Evolutionary conservation across 2,113 vertebrate genomes (phyloP).

Genomic region (Tragelaphus imberbis): DNA sequence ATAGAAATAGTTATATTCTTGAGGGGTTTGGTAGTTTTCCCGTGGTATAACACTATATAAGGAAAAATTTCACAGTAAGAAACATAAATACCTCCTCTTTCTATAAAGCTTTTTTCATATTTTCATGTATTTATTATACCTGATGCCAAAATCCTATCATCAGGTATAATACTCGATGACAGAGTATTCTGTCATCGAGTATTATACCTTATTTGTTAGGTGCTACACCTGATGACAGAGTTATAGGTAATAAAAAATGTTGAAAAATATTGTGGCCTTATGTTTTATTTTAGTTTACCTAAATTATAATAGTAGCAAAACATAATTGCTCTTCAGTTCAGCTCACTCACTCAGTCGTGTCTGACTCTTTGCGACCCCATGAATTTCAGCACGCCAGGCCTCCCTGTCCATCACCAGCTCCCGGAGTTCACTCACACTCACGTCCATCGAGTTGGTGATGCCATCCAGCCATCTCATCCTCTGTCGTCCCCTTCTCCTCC

Average conservation of each 20-base stretch:
- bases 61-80: neutral
- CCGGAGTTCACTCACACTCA: too few species aligned
- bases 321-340: neutral
- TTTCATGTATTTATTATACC: neutral
- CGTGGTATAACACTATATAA: neutral
- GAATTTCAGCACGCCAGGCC: too few species aligned
- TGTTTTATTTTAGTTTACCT: slow-evolving; percentile 4
- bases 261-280: neutral
- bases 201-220: neutral
- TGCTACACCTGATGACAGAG: neutral
- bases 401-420: too few species aligned
- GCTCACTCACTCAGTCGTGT: too few species aligned
- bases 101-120: neutral
- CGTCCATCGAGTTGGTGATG: too few species aligned
- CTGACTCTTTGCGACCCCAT: too few species aligned
- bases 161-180: neutral
- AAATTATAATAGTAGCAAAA: neutral
- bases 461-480: too few species aligned
- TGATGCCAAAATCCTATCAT: neutral
- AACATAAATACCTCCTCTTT: neutral
- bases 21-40: neutral
- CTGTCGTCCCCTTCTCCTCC: too few species aligned
- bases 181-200: neutral
- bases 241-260: slow-evolving; percentile 16
- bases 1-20: neutral